Evolutionary conservation across 2,888 invertebrate genomes (phyloP), one percentile per base, ranked within the genome.

Genomic region (Perizoma flavofasciatum): DNA sequence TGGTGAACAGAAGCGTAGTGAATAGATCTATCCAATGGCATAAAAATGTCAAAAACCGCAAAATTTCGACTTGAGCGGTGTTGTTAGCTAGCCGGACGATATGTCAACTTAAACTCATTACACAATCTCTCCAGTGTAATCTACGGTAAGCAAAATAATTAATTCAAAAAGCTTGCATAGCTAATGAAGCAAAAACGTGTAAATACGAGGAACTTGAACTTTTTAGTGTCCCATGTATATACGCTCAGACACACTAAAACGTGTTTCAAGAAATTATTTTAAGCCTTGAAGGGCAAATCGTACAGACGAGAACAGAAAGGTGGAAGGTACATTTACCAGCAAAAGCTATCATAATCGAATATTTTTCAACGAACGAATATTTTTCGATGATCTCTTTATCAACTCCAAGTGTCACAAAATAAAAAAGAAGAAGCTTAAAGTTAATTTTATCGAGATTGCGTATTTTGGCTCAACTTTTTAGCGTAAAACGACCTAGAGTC

Each of bases 301-400:
- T 63, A 50, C 58, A 68, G 67, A 55, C 66, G 69, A 64, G 59
- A 66, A 11, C 45, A 9, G 58, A 69, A 65, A 63, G 61, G 65
- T 61, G 57, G 46, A 65, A 65, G 54, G 45, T 71, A 68, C 68
- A 70, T 64, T 72, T 66, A 39, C 57, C 61, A 67, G 69, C 73
- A 71, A 75, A 76, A 74, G 74, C 73, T 74, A 76, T 75, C 75
- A 75, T 22, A 22, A 22, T 22, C 22, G 22, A 22, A 22, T 22
- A 22, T 22, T 22, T 22, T 22, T 22, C 22, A 22, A 22, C 22
- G 22, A 22, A 22, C 22, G 3, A 1, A 3, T 1, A 22, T 22
- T 22, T 1, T 1, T 22, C 22, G 3, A 2, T 22, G 22, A 22
- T 22, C 22, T 22, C n/a, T n/a, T n/a, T n/a, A n/a, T n/a, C n/a